phyloP scores from a whole-genome alignment of 2,888 invertebrate genomes.

The Archips crataeganus region DNA sequence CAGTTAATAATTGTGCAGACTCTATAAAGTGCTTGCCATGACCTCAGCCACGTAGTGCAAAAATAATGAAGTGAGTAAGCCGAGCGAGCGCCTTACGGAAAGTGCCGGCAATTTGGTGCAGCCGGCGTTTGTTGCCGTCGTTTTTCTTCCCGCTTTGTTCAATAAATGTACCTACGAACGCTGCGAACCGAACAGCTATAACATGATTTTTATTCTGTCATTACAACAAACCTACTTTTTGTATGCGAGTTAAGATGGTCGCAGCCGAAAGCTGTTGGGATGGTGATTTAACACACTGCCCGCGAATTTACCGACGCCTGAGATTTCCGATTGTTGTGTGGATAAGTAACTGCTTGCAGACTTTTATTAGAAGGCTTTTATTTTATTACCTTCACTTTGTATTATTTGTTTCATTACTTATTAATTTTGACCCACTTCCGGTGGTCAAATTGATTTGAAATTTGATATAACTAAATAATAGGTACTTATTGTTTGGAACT shows the following conservation, averaged over 20 bases:
- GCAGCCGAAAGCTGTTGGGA: background rate
- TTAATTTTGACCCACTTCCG: too few species aligned
- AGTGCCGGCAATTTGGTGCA: conserved; percentile 79
- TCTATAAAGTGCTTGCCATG: conserved; percentile 28
- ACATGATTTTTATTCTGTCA: conserved; percentile 64
- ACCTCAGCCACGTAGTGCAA: conserved; percentile 34
- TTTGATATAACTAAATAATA: too few species aligned
- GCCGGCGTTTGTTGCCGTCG: conserved; percentile 76
- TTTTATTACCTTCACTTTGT: too few species aligned
- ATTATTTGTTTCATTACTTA: too few species aligned
- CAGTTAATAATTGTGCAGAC: conserved; percentile 33
- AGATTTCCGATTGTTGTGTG: background rate
- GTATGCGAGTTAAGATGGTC: background rate
- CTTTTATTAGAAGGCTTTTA: background rate
- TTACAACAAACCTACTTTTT: conserved; percentile 46
- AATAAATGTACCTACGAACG: conserved; percentile 69
- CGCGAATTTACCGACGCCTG: background rate
- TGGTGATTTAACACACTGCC: background rate
- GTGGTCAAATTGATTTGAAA: too few species aligned
- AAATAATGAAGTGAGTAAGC: conserved; percentile 46
- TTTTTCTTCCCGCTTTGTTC: conserved; percentile 78
- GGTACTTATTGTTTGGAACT: too few species aligned
- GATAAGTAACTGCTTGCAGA: background rate
- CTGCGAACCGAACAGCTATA: conserved; percentile 64
- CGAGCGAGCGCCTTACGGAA: conserved; percentile 39